These are phyloP conservation scores for Hirtodrosophila histrioides DNA, from an alignment of 2,888 invertebrate genomes.

Conservation along the genomic window DNA sequence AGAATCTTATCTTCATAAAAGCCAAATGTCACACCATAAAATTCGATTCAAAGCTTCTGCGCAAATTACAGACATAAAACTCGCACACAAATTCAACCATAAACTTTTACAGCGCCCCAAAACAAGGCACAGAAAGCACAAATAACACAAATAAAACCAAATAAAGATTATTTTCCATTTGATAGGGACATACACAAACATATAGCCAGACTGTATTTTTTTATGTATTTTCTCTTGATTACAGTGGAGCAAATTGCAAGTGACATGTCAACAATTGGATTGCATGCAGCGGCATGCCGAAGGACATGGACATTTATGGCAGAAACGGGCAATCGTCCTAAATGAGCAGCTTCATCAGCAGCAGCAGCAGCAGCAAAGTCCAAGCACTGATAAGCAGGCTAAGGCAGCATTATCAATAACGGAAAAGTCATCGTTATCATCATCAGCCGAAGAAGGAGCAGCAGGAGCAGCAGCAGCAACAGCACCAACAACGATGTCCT, in stretches of 20 bases:
- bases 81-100: conserved; percentile 58
- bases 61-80: conserved; percentile 52
- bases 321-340: conserved; percentile 82
- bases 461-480: conserved; percentile 10
- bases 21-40: conserved; percentile 49
- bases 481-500: conserved; percentile 29
- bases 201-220: conserved; percentile 26
- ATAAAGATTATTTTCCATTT: conserved; percentile 65
- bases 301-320: conserved; percentile 84
- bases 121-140: conserved; percentile 19
- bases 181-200: conserved; percentile 20
- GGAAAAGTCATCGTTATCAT: conserved; percentile 47
- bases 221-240: conserved; percentile 61
- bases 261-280: conserved; percentile 84
- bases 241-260: conserved; percentile 84
- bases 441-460: conserved; percentile 3
- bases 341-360: conserved; percentile 77
- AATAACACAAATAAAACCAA: conserved; percentile 53
- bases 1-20: conserved; percentile 28
- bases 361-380: conserved; percentile 11
- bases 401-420: conserved; percentile 20
- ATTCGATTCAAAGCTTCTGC: conserved; percentile 37
- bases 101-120: conserved; percentile 64
- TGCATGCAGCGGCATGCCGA: conserved; percentile 84
- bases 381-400: conserved; percentile 43